Conservation (phyloP, 2,888 invertebrate species). For the Aporophyla nigra region DNA sequence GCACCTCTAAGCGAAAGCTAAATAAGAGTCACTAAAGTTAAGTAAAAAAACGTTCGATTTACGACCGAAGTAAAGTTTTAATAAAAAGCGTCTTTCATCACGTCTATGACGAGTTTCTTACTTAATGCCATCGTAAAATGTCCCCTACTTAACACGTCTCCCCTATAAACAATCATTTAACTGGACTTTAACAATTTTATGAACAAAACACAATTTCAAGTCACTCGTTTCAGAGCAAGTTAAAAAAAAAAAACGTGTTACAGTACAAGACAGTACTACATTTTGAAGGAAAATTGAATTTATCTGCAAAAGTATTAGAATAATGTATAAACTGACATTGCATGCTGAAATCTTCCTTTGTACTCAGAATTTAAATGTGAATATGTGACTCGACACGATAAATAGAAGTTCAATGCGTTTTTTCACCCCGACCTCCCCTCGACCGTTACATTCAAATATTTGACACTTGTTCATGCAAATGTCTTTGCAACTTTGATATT, state of each 20-base stretch:
- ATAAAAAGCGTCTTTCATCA: conserved; percentile 19
- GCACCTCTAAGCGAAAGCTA: too few relatives aligned
- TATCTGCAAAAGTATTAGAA: conserved; percentile 30
- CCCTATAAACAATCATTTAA: conserved; percentile 46
- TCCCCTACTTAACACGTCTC: conserved; percentile 33
- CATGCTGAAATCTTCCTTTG: conserved; percentile 45
- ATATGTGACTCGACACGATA: conserved; percentile 45
- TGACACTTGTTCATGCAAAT: conserved; percentile 45
- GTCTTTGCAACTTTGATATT: conserved; percentile 35
- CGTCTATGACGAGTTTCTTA: conserved; percentile 13
- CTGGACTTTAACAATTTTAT: conserved; percentile 21
- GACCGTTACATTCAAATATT: conserved; percentile 38
- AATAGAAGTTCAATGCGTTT: conserved; percentile 58
- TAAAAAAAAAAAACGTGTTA: conserved; percentile 33
- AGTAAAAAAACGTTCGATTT: not conserved
- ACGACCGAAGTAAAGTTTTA: conserved; percentile 10
- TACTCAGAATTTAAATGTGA: conserved; percentile 56
- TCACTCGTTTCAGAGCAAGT: not conserved
- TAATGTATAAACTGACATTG: conserved; percentile 27
- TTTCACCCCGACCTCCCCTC: conserved; percentile 54
- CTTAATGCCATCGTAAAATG: conserved; percentile 32
- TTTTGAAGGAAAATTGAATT: conserved; percentile 48
- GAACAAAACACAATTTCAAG: conserved; percentile 19
- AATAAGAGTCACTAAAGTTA: too few relatives aligned
- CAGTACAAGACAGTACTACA: not conserved